Conservation (phyloP, 2,797 vertebrate genomes). For the Intellagama lesueurii region DNA sequence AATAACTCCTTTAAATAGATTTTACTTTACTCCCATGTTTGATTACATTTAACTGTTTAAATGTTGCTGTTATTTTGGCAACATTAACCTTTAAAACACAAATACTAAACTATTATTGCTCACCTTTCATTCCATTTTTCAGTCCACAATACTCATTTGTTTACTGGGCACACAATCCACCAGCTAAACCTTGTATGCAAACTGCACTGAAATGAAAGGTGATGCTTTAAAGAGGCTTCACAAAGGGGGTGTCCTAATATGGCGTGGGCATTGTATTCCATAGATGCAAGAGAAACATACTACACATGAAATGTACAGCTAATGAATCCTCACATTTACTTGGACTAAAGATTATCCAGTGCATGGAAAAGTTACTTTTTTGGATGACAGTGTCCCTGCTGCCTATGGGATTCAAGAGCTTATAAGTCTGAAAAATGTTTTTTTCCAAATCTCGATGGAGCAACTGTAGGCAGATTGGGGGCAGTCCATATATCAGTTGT, state of each 20-base stretch:
- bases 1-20: conserved; percentile 6
- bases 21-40: not conserved
- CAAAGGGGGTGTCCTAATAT: not conserved
- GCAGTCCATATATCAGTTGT: too few species aligned
- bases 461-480: too few species aligned
- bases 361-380: too few species aligned
- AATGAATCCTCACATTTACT: not conserved
- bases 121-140: not conserved
- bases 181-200: not conserved
- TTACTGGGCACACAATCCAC: not conserved
- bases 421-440: too few species aligned
- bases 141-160: not conserved
- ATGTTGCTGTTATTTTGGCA: not conserved
- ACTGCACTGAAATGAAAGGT: not conserved
- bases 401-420: too few species aligned
- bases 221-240: not conserved
- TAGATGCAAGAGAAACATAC: not conserved
- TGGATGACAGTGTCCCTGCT: too few species aligned
- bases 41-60: not conserved
- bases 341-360: not conserved
- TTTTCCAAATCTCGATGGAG: too few species aligned
- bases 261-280: not conserved
- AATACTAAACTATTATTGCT: not conserved
- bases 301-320: not conserved
- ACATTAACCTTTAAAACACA: not conserved